Conservation (phyloP, 2,888 invertebrate species). For the Drosophila helvetica region DNA sequence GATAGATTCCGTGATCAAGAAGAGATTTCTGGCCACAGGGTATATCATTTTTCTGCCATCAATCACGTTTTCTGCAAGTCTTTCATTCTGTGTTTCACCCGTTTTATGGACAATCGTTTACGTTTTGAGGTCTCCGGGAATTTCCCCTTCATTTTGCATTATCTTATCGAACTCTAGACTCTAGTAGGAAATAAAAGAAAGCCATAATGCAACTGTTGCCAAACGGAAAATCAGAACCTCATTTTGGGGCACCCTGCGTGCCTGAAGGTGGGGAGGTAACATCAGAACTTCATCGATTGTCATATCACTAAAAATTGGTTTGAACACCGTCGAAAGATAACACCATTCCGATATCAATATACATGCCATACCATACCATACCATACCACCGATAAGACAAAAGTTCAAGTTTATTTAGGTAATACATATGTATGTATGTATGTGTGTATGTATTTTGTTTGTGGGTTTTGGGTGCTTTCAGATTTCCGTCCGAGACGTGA, state of each 20-base stretch:
- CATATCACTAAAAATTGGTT: conserved; percentile 29
- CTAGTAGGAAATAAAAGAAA: conserved; percentile 21
- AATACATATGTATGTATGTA: no score
- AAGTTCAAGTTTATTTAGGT: conserved; percentile 45
- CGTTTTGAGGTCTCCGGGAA: conserved; percentile 7
- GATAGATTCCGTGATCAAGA: background rate
- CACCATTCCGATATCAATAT: conserved; percentile 2
- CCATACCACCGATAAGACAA: conserved; percentile 42
- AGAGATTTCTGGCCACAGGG: conserved; percentile 11
- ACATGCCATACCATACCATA: background rate
- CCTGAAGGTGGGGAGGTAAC: background rate
- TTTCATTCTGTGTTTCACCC: conserved; percentile 11
- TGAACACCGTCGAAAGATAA: conserved; percentile 36
- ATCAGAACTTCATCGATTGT: conserved; percentile 24
- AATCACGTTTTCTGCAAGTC: conserved; percentile 8
- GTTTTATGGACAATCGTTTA: conserved; percentile 18
- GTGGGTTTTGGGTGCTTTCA: background rate
- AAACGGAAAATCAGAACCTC: background rate
- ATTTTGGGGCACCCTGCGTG: conserved; percentile 49
- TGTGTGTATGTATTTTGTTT: conserved; percentile 13
- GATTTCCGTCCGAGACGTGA: background rate
- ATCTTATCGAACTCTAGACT: conserved; percentile 36
- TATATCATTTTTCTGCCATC: conserved; percentile 18
- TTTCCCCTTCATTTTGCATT: conserved; percentile 23
- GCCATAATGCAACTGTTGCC: conserved; percentile 49